Conservation (phyloP, 2,888 invertebrate species). For the Drosophila dives region DNA sequence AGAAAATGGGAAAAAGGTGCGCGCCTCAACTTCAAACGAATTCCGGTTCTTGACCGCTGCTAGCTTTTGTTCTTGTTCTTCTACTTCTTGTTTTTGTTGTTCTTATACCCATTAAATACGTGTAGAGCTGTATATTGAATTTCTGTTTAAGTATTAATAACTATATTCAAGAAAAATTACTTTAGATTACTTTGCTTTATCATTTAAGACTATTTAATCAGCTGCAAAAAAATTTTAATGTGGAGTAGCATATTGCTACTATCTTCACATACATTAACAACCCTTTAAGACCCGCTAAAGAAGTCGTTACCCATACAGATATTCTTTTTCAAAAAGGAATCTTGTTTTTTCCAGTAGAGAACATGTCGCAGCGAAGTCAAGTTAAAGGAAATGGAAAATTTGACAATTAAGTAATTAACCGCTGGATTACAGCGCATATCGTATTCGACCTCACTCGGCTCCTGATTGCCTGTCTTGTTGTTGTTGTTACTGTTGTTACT, state of each 20-base stretch:
- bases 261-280: too few relatives aligned
- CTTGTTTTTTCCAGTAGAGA: not conserved
- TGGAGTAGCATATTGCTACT: too few relatives aligned
- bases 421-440: not conserved
- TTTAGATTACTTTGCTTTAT: not conserved
- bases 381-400: not conserved
- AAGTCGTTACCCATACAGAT: too few relatives aligned
- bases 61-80: conserved; percentile 1
- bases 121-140: conserved; percentile 20
- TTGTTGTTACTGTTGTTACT: conserved; percentile 16
- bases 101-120: conserved; percentile 4
- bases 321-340: not conserved
- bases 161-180: not conserved
- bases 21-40: conserved; percentile 69
- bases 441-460: not conserved
- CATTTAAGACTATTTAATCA: not conserved
- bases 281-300: too few relatives aligned
- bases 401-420: too few relatives aligned
- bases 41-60: conserved; percentile 67
- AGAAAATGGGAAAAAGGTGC: conserved; percentile 54
- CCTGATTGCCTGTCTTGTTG: not conserved
- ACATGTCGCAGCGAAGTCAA: not conserved
- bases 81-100: conserved; percentile 28
- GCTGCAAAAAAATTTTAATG: not conserved
- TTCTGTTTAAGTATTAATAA: not conserved